phyloP scores from a whole-genome alignment of 2,888 invertebrate species.

The Pasiphila rectangulata region DNA sequence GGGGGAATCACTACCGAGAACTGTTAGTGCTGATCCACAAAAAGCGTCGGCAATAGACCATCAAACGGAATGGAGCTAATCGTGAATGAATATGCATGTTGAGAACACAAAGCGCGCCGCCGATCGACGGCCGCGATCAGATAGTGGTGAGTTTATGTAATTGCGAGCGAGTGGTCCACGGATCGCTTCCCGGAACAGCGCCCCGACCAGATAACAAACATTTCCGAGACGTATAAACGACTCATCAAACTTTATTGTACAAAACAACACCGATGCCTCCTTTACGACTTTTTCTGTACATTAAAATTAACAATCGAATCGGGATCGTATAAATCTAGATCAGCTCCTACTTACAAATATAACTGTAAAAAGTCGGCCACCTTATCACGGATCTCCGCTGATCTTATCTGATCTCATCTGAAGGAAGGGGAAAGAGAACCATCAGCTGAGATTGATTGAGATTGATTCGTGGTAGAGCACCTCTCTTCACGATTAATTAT shows the following conservation, averaged over 20 bases:
- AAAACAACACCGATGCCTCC: background rate
- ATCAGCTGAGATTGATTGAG: too few species aligned
- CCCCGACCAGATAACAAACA: slow-evolving; percentile 8
- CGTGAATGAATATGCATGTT: slow-evolving; percentile 25
- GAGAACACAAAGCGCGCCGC: slow-evolving; percentile 18
- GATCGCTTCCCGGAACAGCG: background rate
- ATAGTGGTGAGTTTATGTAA: slow-evolving; percentile 19
- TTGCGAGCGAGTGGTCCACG: slow-evolving; percentile 1
- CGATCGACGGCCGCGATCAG: slow-evolving; percentile 8
- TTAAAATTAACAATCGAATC: too few species aligned
- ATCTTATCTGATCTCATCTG: too few species aligned
- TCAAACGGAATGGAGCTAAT: slow-evolving; percentile 21
- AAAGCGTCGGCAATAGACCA: slow-evolving; percentile 16
- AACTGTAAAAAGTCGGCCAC: too few species aligned
- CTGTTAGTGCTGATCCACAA: too few species aligned
- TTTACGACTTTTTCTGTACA: background rate
- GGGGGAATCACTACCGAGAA: background rate
- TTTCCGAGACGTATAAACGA: background rate
- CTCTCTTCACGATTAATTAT: too few species aligned
- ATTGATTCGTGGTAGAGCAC: too few species aligned
- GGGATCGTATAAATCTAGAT: too few species aligned
- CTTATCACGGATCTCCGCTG: too few species aligned
- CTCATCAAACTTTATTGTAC: too few species aligned
- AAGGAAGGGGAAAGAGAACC: too few species aligned
- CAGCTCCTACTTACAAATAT: too few species aligned